These are phyloP conservation scores for Lasioglossum villosulum DNA, from an alignment of 2,888 invertebrate species.

Conservation along the genomic window DNA sequence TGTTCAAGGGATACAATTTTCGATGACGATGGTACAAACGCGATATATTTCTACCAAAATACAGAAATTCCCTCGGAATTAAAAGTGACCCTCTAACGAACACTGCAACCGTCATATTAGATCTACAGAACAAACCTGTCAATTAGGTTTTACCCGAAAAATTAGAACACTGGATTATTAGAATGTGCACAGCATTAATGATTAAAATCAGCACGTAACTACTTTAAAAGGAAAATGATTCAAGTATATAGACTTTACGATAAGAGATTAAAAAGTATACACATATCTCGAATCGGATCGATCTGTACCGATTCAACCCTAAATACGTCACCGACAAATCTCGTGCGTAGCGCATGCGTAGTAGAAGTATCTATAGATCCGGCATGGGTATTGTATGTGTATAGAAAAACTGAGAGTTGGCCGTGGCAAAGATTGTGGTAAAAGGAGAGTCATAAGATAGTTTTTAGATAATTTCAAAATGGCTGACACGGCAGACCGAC, in stretches of 20 bases:
- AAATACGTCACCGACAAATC: neutral
- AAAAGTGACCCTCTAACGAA: conserved; percentile 35
- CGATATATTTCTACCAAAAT: conserved; percentile 41
- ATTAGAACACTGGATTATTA: neutral
- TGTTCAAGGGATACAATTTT: conserved; percentile 33
- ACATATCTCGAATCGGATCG: neutral
- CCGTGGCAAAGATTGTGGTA: too few relatives aligned
- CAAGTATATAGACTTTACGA: conserved; percentile 12
- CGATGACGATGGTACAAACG: conserved; percentile 39
- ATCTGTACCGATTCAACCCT: conserved; percentile 15
- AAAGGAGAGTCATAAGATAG: too few relatives aligned
- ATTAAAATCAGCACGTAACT: conserved; percentile 5
- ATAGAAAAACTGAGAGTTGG: too few relatives aligned
- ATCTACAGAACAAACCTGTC: neutral
- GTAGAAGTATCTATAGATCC: too few relatives aligned
- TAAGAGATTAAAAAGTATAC: neutral
- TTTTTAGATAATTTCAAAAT: too few relatives aligned
- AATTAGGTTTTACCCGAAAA: neutral
- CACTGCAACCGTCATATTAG: conserved; percentile 24
- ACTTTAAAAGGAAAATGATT: neutral
- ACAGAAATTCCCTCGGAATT: conserved; percentile 38
- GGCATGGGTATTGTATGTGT: too few relatives aligned
- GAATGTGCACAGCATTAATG: neutral
- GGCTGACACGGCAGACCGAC: too few relatives aligned
- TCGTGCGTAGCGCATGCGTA: too few relatives aligned